Evolutionary conservation across 2,888 invertebrate species (phyloP), one percentile per base, ranked within the genome.

Genomic region (Acronicta psi): DNA sequence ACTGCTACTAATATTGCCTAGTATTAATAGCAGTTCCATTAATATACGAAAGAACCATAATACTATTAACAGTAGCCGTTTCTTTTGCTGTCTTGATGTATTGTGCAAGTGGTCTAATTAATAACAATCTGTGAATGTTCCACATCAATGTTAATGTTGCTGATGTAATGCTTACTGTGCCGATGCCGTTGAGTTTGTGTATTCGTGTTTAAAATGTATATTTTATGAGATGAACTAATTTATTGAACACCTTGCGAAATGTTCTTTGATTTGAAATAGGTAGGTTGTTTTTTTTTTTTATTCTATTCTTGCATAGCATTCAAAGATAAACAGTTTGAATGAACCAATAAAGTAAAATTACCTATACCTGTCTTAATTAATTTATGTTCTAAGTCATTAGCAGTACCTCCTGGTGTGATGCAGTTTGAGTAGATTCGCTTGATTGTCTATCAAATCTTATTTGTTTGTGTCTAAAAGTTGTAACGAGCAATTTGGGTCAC

Each of bases 401-500:
- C 13, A 20, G 7, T 41, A 41, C 13, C 13, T n/a, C 20, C 18
- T 1, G 18, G 8, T 20, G n/a, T 41, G 41, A 18, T 17, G 13
- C 7, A 20, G 31, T 52, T 62, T 60, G 47, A 54, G 54, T 66
- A 55, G 51, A 6, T 47, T 49, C 38, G 37, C 37, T 52, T 59
- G 44, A 68, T 67, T 54, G 59, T 58, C 37, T 64, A 60, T 60
- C 43, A 59, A 73, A 71, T 69, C 73, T 60, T 68, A 75, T 72
- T 75, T 70, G 66, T 69, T 77, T 65, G 65, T 58, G 59, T 75
- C 58, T 56, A 61, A 69, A 82, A 77, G 70, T 80, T 75, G 77
- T 83, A 85, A 81, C 81, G 71, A 78, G 72, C 79, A 83, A 88
- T 87, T 87, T 84, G 76, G 74, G 80, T 81, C 83, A 84, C 85